Percentiles rank a stretch among this genome's conserved stretches.
These are phyloP conservation scores for Apodemus sylvaticus DNA, from an alignment of 2,113 vertebrate genomes.

Conservation along the genomic window DNA sequence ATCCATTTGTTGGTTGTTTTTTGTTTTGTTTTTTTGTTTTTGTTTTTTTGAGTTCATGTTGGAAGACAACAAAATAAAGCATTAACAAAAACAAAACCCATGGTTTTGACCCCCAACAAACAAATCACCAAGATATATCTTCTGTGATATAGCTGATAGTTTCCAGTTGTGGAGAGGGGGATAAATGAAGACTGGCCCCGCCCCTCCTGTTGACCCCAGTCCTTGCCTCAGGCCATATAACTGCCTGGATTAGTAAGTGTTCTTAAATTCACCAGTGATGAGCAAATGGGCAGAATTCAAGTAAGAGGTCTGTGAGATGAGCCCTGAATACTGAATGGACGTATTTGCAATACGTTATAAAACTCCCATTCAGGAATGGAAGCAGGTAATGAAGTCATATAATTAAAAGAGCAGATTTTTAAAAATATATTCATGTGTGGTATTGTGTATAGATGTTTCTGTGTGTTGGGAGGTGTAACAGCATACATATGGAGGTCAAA, in stretches of 20 bases:
- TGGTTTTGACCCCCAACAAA: slow-evolving; percentile 19
- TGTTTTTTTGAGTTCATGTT: slow-evolving; percentile 33
- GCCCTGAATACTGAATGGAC: neutral
- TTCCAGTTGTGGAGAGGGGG: neutral
- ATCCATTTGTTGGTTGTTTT: slow-evolving; percentile 1
- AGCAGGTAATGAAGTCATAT: neutral
- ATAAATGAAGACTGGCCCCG: neutral
- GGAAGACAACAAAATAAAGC: neutral
- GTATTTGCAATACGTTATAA: neutral
- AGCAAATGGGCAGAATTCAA: neutral
- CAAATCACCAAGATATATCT: neutral
- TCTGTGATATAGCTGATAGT: neutral
- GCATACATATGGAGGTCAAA: neutral
- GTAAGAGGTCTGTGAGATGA: neutral
- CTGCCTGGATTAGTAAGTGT: neutral
- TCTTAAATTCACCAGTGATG: neutral
- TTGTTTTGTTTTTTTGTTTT: too few species aligned
- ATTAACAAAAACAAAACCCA: neutral
- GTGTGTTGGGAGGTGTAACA: neutral
- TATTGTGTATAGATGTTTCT: neutral
- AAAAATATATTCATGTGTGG: neutral
- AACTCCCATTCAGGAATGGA: neutral
- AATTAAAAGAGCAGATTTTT: neutral
- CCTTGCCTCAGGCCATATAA: neutral
- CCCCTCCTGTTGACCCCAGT: neutral